Evolutionary conservation across 2,113 vertebrate genomes (phyloP).

Genomic region (Acrocephalus arundinaceus): DNA sequence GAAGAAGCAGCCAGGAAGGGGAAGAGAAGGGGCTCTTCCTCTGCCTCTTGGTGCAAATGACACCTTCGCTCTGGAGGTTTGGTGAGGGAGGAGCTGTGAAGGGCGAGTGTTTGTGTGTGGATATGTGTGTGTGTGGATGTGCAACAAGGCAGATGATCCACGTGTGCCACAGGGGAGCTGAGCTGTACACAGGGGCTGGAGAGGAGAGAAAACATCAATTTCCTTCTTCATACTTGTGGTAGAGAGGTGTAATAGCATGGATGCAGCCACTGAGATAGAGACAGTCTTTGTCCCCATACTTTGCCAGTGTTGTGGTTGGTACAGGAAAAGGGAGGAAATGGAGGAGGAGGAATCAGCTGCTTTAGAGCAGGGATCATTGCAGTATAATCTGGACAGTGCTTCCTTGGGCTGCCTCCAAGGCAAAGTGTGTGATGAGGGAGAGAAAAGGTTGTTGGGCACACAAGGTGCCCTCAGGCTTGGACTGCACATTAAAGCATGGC

Average conservation of each 20-base stretch:
- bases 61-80: neutral
- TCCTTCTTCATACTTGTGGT: neutral
- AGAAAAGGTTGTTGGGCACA: neutral
- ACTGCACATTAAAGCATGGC: neutral
- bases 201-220: neutral
- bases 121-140: neutral
- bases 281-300: neutral
- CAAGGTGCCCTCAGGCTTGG: neutral
- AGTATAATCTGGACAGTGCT: neutral
- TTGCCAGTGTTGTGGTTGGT: neutral
- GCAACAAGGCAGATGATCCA: neutral
- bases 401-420: slow-evolving; percentile 7
- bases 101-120: neutral
- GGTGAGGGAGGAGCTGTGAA: neutral
- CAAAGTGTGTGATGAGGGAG: neutral
- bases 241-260: neutral
- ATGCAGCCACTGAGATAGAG: neutral
- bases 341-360: slow-evolving; percentile 12
- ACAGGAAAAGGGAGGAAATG: neutral
- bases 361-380: neutral
- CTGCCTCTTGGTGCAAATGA: neutral
- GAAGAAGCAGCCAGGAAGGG: neutral
- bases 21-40: neutral
- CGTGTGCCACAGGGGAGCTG: neutral
- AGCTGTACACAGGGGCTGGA: neutral